Percentiles rank a stretch among this genome's conserved stretches.
These are phyloP conservation scores for Tipula lateralis DNA, from an alignment of 2,888 invertebrate genomes.

Conservation along the genomic window DNA sequence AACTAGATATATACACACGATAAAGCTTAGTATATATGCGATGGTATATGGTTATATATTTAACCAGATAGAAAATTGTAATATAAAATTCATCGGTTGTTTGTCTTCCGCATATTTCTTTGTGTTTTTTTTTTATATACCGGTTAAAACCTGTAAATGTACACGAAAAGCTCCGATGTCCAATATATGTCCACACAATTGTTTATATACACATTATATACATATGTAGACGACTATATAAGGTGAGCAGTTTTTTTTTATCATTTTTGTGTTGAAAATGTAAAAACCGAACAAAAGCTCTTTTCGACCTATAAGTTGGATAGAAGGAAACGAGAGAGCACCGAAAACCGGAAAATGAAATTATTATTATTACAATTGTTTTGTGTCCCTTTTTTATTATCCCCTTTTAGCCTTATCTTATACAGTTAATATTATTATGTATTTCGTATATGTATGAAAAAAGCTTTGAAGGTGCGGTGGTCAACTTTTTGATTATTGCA, in stretches of 20 bases:
- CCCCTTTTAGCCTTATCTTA: background rate
- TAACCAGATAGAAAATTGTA: no score
- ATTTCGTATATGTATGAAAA: background rate
- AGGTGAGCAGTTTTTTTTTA: background rate
- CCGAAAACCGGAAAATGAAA: constrained; percentile 19
- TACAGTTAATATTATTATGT: background rate
- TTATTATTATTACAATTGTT: constrained; percentile 1
- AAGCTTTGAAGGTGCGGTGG: background rate
- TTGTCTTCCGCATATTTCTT: background rate
- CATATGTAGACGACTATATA: background rate
- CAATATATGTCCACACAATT: background rate
- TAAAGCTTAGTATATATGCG: no score
- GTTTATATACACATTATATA: background rate
- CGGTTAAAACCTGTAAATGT: background rate
- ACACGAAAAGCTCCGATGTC: background rate
- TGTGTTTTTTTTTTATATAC: background rate
- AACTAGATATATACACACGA: no score
- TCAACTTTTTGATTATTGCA: background rate
- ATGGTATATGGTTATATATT: no score
- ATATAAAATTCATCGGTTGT: background rate
- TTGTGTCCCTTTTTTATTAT: background rate
- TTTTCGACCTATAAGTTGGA: background rate
- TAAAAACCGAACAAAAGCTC: background rate
- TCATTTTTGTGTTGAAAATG: background rate
- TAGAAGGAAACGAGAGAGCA: background rate